phyloP scores from a whole-genome alignment of 2,888 invertebrate species.

The Trissolcus japonicus region DNA sequence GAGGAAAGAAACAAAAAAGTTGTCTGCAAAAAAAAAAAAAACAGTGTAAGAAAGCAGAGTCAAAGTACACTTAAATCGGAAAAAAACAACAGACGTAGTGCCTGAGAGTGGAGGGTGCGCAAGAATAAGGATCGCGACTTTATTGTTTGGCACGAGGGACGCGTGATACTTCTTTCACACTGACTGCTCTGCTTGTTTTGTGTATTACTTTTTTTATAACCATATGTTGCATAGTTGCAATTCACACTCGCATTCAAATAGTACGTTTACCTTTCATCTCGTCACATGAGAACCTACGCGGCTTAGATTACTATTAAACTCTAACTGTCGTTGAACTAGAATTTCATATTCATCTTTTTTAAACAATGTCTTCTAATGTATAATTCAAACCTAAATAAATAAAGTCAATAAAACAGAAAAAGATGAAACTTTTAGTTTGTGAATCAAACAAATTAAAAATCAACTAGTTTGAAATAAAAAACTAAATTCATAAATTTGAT shows the following conservation, averaged over 20 bases:
- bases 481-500: too few relatives aligned
- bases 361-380: too few relatives aligned
- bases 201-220: slow-evolving; percentile 40
- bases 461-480: too few relatives aligned
- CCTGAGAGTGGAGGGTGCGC: slow-evolving; percentile 38
- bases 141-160: slow-evolving; percentile 54
- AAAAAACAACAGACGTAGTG: slow-evolving; percentile 55
- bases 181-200: slow-evolving; percentile 40
- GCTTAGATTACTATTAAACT: too few relatives aligned
- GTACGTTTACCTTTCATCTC: slow-evolving; percentile 31
- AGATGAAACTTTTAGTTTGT: too few relatives aligned
- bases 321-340: neutral
- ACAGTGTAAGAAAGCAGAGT: slow-evolving; percentile 21
- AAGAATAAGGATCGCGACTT: slow-evolving; percentile 48
- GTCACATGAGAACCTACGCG: neutral
- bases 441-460: too few relatives aligned
- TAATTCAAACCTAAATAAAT: too few relatives aligned
- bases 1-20: slow-evolving; percentile 26
- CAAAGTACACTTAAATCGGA: slow-evolving; percentile 54
- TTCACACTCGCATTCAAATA: slow-evolving; percentile 37
- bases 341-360: too few relatives aligned
- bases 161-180: slow-evolving; percentile 39
- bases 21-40: slow-evolving; percentile 19
- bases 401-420: too few relatives aligned
- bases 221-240: slow-evolving; percentile 15